Evolutionary conservation across 1,140 invertebrate species (phyloP), one percentile per base, ranked within the genome.

Genomic region (Dendroctonus ponderosae): DNA sequence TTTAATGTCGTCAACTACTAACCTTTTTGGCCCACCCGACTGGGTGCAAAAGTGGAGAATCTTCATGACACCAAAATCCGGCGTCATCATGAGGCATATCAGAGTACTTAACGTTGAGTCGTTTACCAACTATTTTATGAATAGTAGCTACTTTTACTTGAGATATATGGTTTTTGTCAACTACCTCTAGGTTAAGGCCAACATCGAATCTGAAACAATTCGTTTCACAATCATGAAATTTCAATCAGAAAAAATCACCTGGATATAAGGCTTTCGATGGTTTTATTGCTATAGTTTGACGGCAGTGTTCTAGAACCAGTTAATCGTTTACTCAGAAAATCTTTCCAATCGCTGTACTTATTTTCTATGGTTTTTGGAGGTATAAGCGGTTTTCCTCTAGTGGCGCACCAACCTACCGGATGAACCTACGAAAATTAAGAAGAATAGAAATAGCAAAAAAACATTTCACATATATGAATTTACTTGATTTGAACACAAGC

Each of bases 371-470:
- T 90, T 79, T 90, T 90, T 11, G 96, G 96, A 60, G 95, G 95
- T 77, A 97, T 96, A 0, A 98, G 81, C 6, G 94, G 93, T 80
- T 96, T 96, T 14, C 94, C 94, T 70, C 94, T 87, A 0, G 92
- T 94, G 2, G 96, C 96, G 83, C 95, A 97, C 96, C 96, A 98
- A 12, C 95, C 95, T 46, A 98, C 94, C 38, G 93, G 93, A 81
- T 98, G 94, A 37, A 98, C 92, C 63, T 62, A 52, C n/a, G 6
- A 49, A 38, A 9, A 5, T 56, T 15, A 3, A 56, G 1, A 40
- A 4, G 7, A 37, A 8, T 37, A 46, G 44, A 2, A 46, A 46
- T 46, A 11, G 44, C 9, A 46, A 46, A 46, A 46, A 12, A 46
- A 11, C 9, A 1, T 46, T 46, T 11, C 2, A 4, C 9, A 46